A percentile compares a stretch with the other conserved stretches of the same genome.
Evolutionary conservation across 2,888 invertebrate species (phyloP).

Genomic region (Andrena hattorfiana): DNA sequence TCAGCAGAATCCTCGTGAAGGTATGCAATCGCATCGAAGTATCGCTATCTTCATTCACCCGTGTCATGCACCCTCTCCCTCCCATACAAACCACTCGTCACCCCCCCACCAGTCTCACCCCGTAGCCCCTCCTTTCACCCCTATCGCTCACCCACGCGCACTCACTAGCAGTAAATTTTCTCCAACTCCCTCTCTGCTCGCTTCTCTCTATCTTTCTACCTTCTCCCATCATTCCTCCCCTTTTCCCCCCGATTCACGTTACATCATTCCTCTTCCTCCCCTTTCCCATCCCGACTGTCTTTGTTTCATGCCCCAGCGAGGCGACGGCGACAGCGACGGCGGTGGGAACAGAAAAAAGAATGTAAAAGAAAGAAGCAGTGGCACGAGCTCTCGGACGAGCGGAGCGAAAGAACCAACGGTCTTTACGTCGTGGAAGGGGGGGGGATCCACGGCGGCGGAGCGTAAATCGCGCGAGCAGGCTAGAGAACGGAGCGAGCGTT

Average conservation of each 20-base stretch:
- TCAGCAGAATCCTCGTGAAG: constrained; percentile 30
- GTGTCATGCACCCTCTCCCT: constrained; percentile 28
- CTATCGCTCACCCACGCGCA: constrained; percentile 35
- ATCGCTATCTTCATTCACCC: constrained; percentile 49
- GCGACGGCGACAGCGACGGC: not conserved
- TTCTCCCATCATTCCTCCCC: not conserved
- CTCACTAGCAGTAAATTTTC: constrained; percentile 26
- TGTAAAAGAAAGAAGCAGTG: not conserved
- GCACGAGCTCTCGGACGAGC: not conserved
- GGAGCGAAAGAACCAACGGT: constrained; percentile 30
- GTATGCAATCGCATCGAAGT: constrained; percentile 40
- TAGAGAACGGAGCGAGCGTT: constrained; percentile 17
- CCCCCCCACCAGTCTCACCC: not conserved
- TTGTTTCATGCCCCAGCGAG: constrained; percentile 8
- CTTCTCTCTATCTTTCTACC: not conserved
- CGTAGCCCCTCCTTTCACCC: too few species aligned
- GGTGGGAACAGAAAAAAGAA: not conserved
- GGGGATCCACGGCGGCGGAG: not conserved
- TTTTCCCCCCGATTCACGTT: constrained; percentile 9
- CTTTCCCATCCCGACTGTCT: constrained; percentile 2
- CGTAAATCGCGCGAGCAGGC: not conserved
- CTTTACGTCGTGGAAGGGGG: constrained; percentile 22
- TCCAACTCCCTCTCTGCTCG: constrained; percentile 12
- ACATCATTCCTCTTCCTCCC: constrained; percentile 2
- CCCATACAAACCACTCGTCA: constrained; percentile 2